Conservation (phyloP, 2,888 invertebrate species). For the Limnephilus lunatus region DNA sequence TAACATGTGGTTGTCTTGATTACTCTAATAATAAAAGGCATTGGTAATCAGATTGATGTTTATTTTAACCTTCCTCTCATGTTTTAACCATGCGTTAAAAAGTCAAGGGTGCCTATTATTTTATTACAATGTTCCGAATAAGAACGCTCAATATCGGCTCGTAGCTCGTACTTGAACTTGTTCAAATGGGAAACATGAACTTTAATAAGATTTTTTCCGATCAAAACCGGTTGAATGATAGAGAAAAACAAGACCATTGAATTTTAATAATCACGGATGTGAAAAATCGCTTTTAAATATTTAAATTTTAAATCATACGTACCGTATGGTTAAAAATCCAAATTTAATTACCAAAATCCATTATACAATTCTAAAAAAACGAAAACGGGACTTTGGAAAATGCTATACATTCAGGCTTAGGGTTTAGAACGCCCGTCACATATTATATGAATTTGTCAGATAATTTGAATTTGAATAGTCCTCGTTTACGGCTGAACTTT, state of each 20-base stretch:
- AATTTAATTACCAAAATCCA: neutral
- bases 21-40: neutral
- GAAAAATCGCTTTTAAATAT: neutral
- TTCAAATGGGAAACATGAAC: neutral
- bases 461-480: no score
- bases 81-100: neutral
- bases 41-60: neutral
- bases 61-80: neutral
- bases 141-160: neutral
- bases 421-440: no score
- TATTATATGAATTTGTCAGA: no score
- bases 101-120: neutral
- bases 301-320: neutral
- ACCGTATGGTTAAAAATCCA: neutral
- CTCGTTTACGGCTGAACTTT: no score
- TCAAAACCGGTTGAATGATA: neutral
- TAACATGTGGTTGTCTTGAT: neutral
- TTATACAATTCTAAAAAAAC: neutral
- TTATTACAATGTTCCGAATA: neutral
- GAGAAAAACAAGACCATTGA: neutral
- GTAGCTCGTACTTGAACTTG: neutral
- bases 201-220: neutral
- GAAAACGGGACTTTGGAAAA: neutral
- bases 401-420: no score
- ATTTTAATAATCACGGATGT: neutral